Evolutionary conservation across 2,113 vertebrate species (phyloP).

Genomic region (Tympanuchus pallidicinctus): DNA sequence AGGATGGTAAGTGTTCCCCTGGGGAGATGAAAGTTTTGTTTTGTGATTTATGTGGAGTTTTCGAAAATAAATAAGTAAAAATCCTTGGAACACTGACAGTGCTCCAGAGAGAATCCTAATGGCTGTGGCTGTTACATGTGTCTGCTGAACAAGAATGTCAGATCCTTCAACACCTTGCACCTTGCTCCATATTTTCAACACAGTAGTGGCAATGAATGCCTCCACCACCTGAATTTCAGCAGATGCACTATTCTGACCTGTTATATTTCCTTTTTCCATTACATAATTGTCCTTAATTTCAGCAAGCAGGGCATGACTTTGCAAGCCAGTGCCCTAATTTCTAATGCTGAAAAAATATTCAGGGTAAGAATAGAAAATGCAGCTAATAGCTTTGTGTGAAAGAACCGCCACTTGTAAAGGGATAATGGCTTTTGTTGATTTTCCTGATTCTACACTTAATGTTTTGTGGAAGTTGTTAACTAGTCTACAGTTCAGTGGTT

Average conservation of each 20-base stretch:
- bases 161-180: neutral
- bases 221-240: neutral
- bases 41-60: neutral
- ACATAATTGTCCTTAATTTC: slow-evolving; percentile 38
- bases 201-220: neutral
- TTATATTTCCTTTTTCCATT: neutral
- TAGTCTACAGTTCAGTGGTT: neutral
- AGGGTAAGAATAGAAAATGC: neutral
- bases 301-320: neutral
- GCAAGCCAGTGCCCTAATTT: slow-evolving; percentile 5
- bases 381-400: neutral
- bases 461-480: neutral
- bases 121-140: neutral
- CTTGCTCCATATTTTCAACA: neutral
- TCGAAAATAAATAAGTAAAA: neutral
- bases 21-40: neutral
- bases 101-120: neutral
- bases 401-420: neutral
- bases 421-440: neutral
- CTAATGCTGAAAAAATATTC: neutral
- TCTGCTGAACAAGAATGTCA: neutral
- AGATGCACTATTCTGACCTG: neutral
- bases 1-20: neutral
- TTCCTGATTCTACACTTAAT: neutral
- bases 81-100: neutral